Conservation (phyloP, 2,797 vertebrate genomes). For the Enteromius viviparus region DNA sequence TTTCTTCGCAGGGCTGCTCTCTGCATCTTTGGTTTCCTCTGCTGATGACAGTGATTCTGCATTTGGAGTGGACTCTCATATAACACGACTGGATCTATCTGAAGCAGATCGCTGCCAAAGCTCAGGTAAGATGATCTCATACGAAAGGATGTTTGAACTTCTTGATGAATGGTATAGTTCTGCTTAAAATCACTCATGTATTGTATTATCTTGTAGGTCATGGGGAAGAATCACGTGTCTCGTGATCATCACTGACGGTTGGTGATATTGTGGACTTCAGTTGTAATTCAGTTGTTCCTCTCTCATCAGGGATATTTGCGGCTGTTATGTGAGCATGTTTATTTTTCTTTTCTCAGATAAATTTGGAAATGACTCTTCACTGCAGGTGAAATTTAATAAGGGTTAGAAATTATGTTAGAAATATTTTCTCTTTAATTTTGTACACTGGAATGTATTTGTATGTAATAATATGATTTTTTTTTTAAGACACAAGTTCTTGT, state of each 20-base stretch:
- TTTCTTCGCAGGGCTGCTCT: not conserved
- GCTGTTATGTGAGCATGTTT: not conserved
- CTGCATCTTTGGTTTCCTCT: slow-evolving; percentile 30
- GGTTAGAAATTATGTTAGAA: not conserved
- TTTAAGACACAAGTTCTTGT: not conserved
- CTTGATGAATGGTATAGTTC: not conserved
- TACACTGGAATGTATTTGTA: not conserved
- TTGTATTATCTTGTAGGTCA: not conserved
- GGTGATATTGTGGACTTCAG: not conserved
- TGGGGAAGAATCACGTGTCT: not conserved
- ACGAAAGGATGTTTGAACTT: not conserved
- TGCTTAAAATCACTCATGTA: not conserved
- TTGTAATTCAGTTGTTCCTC: not conserved
- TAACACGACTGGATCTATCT: not conserved
- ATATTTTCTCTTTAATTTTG: not conserved
- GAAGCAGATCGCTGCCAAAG: not conserved
- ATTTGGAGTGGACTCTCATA: not conserved
- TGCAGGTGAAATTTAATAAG: not conserved
- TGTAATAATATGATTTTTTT: not conserved
- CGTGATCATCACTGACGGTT: not conserved
- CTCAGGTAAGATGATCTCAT: slow-evolving; percentile 17
- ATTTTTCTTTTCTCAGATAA: not conserved
- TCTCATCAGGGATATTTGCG: not conserved
- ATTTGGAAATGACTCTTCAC: not conserved
- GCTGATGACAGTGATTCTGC: slow-evolving; percentile 22